Evolutionary conservation across 1,140 invertebrate species (phyloP).

Genomic region (Homarus americanus): DNA sequence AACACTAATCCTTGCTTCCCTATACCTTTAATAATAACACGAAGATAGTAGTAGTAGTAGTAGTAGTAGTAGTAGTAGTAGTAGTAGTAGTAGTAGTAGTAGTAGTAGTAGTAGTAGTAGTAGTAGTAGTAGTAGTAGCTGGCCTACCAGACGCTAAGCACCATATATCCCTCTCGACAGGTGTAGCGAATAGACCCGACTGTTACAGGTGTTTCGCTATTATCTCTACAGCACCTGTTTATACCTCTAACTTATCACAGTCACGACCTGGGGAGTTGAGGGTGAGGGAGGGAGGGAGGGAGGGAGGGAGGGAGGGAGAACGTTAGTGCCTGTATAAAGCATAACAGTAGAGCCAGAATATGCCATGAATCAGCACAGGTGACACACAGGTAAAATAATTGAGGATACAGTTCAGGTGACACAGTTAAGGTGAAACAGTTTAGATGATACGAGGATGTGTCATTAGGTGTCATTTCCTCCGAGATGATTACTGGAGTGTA

Average conservation of each 20-base stretch:
- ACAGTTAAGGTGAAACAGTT: too few relatives aligned
- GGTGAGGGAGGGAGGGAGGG: not conserved
- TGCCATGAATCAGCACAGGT: too few relatives aligned
- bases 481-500: too few relatives aligned
- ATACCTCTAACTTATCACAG: slow-evolving; percentile 17
- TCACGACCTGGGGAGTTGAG: not conserved
- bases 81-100: slow-evolving; percentile 5
- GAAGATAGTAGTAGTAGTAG: not conserved
- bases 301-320: not conserved
- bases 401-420: too few relatives aligned
- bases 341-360: too few relatives aligned
- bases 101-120: slow-evolving; percentile 24
- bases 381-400: too few relatives aligned
- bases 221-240: slow-evolving; percentile 39
- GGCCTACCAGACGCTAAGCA: too few relatives aligned
- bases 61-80: slow-evolving; percentile 26
- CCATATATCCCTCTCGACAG: slow-evolving; percentile 12
- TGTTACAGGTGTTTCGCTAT: slow-evolving; percentile 21
- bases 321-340: too few relatives aligned
- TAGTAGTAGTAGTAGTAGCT: slow-evolving; percentile 7
- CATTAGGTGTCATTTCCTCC: too few relatives aligned
- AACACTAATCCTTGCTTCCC: too few relatives aligned
- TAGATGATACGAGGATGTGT: too few relatives aligned
- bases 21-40: slow-evolving; percentile 12
- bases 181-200: not conserved